A percentile compares a stretch with the other conserved stretches of the same genome.
Conservation (phyloP, 1,140 invertebrate genomes). For the Copidosoma floridanum region DNA sequence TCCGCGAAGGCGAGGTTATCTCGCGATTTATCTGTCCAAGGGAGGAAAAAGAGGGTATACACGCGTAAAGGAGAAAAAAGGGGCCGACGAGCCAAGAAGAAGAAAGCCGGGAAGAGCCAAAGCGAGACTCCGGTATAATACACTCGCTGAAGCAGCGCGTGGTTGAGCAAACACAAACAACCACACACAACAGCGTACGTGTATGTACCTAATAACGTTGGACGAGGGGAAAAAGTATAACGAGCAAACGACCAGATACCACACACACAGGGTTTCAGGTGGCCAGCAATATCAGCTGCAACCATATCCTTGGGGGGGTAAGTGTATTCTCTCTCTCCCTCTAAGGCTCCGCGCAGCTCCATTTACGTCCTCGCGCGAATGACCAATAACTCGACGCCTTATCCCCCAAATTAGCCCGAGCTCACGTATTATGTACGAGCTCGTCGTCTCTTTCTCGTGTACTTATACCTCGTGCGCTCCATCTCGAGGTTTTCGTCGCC, state of each 20-base stretch:
- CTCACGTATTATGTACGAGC: slow-evolving; percentile 4
- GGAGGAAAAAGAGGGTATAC: too few species aligned
- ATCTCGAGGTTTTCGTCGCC: slow-evolving; percentile 1
- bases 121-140: too few species aligned
- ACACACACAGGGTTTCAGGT: not conserved
- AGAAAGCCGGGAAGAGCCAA: slow-evolving; percentile 6
- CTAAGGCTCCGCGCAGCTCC: slow-evolving; percentile 4
- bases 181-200: too few species aligned
- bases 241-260: not conserved
- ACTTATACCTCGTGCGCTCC: too few species aligned
- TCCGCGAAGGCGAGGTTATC: not conserved
- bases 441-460: too few species aligned
- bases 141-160: too few species aligned
- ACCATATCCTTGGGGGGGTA: too few species aligned
- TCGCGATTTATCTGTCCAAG: slow-evolving; percentile 5
- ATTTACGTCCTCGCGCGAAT: slow-evolving; percentile 38
- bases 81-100: not conserved
- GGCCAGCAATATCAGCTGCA: not conserved
- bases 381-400: slow-evolving; percentile 45
- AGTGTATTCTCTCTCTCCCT: too few species aligned
- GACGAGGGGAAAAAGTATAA: too few species aligned
- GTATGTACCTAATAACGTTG: too few species aligned
- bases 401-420: slow-evolving; percentile 44
- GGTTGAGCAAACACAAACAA: too few species aligned
- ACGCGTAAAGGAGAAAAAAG: not conserved